These are phyloP conservation scores for Drosophila nr. perissopoda DNA, from an alignment of 2,888 invertebrate genomes.

Conservation along the genomic window DNA sequence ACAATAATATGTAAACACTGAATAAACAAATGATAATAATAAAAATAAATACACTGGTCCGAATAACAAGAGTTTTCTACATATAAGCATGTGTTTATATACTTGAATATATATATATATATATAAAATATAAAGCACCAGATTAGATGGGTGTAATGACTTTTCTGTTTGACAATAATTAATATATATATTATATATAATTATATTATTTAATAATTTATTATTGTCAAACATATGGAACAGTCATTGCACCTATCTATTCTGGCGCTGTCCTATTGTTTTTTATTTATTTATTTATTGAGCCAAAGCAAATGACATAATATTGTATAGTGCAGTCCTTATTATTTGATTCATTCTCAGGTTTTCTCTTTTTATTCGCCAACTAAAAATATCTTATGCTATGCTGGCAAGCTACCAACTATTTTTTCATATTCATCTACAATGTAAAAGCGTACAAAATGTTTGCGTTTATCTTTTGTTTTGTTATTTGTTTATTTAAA, in stretches of 20 bases:
- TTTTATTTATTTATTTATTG: not conserved
- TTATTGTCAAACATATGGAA: not conserved
- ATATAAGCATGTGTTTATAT: not conserved
- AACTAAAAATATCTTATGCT: slow-evolving; percentile 36
- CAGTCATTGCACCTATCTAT: slow-evolving; percentile 7
- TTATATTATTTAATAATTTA: slow-evolving; percentile 1
- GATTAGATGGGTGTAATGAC: not conserved
- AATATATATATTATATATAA: not conserved
- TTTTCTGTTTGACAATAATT: slow-evolving; percentile 2
- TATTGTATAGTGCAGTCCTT: slow-evolving; percentile 23
- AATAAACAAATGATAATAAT: slow-evolving; percentile 28
- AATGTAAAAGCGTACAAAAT: slow-evolving; percentile 20
- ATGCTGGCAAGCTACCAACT: slow-evolving; percentile 61
- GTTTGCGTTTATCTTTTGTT: slow-evolving; percentile 13
- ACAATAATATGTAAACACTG: slow-evolving; percentile 30
- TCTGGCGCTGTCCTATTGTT: not conserved
- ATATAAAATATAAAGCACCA: not conserved
- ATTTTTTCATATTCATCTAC: slow-evolving; percentile 54
- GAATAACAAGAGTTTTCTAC: not conserved
- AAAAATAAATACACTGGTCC: slow-evolving; percentile 13
- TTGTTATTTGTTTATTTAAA: slow-evolving; percentile 10
- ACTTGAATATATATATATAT: not conserved
- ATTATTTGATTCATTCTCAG: slow-evolving; percentile 8
- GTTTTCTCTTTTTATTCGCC: not conserved
- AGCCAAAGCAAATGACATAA: slow-evolving; percentile 22